Percentiles rank a stretch among this genome's conserved stretches.
Evolutionary conservation across 2,888 invertebrate species (phyloP).

Genomic region (Pristionchus fissidentatus): DNA sequence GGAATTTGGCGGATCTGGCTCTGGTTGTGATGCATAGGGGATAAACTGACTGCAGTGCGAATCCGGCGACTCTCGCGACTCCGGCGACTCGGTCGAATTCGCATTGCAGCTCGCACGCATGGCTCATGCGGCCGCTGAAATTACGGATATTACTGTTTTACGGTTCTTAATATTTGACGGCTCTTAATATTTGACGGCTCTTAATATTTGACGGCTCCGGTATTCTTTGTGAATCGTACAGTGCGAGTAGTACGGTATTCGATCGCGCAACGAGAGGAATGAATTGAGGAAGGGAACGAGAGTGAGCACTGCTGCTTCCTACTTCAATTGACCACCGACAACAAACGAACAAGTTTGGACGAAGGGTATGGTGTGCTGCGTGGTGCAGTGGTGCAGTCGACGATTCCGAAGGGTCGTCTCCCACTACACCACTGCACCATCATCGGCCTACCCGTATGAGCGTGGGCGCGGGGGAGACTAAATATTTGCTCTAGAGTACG

Average conservation of each 20-base stretch:
- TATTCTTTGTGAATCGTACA: not conserved
- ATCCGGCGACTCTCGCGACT: slow-evolving; percentile 44
- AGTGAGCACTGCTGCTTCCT: slow-evolving; percentile 21
- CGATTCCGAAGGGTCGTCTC: not conserved
- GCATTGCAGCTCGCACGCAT: slow-evolving; percentile 71
- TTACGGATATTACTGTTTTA: not conserved
- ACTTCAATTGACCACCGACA: slow-evolving; percentile 39
- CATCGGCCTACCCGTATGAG: not conserved
- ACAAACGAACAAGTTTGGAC: slow-evolving; percentile 39
- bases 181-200: not conserved
- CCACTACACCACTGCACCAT: not conserved
- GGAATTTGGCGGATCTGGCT: slow-evolving; percentile 6
- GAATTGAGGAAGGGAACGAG: slow-evolving; percentile 34
- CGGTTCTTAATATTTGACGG: not conserved
- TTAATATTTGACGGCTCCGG: not conserved
- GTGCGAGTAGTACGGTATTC: slow-evolving; percentile 19
- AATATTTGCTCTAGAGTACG: slow-evolving; percentile 40
- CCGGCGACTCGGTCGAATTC: slow-evolving; percentile 62
- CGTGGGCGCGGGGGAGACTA: not conserved
- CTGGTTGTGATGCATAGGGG: too few relatives aligned
- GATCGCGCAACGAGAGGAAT: not conserved
- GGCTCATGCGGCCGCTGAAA: slow-evolving; percentile 50
- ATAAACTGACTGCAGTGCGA: slow-evolving; percentile 29
- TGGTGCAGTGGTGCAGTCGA: not conserved
- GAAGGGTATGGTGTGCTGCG: not conserved